Base-by-base conservation (phyloP, 2,797 vertebrate species). In the Todus mexicanus region DNA sequence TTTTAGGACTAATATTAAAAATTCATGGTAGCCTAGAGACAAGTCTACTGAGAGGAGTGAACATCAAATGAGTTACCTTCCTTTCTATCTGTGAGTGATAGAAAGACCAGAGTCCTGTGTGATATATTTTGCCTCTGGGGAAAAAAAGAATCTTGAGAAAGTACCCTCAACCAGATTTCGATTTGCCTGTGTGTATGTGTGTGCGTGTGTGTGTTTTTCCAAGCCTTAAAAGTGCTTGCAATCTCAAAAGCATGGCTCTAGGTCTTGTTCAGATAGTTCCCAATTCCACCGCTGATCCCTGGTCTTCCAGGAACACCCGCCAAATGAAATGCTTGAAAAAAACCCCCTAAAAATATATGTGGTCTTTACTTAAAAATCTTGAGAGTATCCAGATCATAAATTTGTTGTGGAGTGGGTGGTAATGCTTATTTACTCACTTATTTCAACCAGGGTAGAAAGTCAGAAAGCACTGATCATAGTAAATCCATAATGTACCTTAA, bases 251-350 rank as follows among this genome's bases (percentile, higher is more conserved):
- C 4, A 3, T 18, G 16, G 60, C 56, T 84, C 73, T 0, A 9
- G 53, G 63, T 85, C 84, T 69, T 42, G 47, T 77, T 91, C 77
- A 94, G 82, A 64, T 40, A 7, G 71, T 26, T 84, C 77, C 69
- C 78, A 78, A 68, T 7, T n/a, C 56, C 78, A 88, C 76, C 56
- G 0, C 64, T 47, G 77, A 91, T 77, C 19, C 84, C 91, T 42
- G 29, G 33, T 70, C 74, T 85, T 81, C 91, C 89, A 92, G 92
- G 64, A 94, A 61, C 75, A 82, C n/a, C 31, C 61, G 92, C 96
- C 95, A 96, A 94, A 90, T 73, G 91, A 94, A 95, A 94, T 12
- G 29, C 61, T 69, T 69, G 56, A 92, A 73, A 15, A 59, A 42
- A 84, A n/a, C n/a, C n/a, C n/a, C n/a, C n/a, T n/a, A n/a, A 43